phyloP scores from a whole-genome alignment of 1,140 invertebrate genomes.

The Nebria ingens region DNA sequence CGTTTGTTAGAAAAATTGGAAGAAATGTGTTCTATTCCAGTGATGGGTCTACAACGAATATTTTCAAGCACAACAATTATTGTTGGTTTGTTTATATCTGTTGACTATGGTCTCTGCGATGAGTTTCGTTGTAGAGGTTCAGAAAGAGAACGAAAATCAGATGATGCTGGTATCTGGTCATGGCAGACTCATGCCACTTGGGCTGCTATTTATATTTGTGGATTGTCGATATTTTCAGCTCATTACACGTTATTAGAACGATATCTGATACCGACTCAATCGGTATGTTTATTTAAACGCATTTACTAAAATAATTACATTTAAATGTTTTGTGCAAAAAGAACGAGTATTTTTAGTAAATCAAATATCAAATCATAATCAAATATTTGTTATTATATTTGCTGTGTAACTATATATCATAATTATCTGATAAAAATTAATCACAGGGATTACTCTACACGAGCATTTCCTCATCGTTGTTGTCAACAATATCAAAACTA shows the following conservation, averaged over 20 bases:
- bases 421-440: no score
- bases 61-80: constrained; percentile 47
- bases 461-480: constrained; percentile 28
- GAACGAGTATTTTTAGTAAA: no score
- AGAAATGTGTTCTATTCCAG: constrained; percentile 34
- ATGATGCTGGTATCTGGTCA: constrained; percentile 32
- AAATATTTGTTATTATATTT: no score
- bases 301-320: no score
- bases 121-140: constrained; percentile 48
- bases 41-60: constrained; percentile 47
- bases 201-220: constrained; percentile 44
- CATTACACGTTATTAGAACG: constrained; percentile 43
- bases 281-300: background rate
- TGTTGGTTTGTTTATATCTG: constrained; percentile 47
- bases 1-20: no score
- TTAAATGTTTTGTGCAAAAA: no score
- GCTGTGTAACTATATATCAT: no score
- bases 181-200: constrained; percentile 44
- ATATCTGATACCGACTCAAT: constrained; percentile 19
- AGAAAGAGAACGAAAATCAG: constrained; percentile 32
- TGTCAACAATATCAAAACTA: constrained; percentile 38
- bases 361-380: no score
- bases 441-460: constrained; percentile 16
- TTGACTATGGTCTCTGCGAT: constrained; percentile 50
- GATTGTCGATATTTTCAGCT: constrained; percentile 40